Percentiles rank a stretch among this genome's conserved stretches.
Conservation (phyloP, 2,888 invertebrate genomes). For the Lydus trimaculatus region DNA sequence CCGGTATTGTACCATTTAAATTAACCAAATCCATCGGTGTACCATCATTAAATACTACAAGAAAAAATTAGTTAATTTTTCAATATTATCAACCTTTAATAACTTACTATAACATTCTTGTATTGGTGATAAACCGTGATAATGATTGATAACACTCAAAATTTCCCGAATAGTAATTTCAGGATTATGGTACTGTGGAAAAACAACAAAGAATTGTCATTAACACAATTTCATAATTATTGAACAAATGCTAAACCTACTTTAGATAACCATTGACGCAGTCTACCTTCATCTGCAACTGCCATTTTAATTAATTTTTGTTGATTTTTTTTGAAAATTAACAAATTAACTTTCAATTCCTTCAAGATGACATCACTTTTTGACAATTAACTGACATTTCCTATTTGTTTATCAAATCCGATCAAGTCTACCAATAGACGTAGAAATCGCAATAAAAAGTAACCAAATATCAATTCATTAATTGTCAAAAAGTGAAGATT, state of each 20-base stretch:
- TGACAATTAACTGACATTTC: slow-evolving; percentile 6
- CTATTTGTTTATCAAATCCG: neutral
- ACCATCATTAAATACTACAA: slow-evolving; percentile 90
- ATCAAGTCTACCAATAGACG: neutral
- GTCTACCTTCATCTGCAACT: slow-evolving; percentile 60
- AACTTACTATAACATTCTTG: slow-evolving; percentile 75
- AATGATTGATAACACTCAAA: slow-evolving; percentile 68
- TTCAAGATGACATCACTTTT: neutral
- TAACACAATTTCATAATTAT: neutral
- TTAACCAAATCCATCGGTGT: slow-evolving; percentile 80
- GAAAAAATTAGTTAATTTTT: slow-evolving; percentile 16
- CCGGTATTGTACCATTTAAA: slow-evolving; percentile 92
- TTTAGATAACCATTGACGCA: slow-evolving; percentile 64
- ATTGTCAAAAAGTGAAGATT: no score
- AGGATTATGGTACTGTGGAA: slow-evolving; percentile 74
- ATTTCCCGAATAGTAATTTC: slow-evolving; percentile 74
- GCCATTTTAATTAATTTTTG: slow-evolving; percentile 32
- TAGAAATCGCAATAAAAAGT: neutral
- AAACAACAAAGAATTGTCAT: slow-evolving; percentile 21
- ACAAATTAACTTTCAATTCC: neutral
- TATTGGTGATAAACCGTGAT: slow-evolving; percentile 70
- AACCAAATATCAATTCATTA: neutral
- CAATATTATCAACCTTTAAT: neutral
- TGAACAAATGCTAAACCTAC: slow-evolving; percentile 47
- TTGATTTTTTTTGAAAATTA: neutral